Base-by-base conservation (phyloP, 2,888 invertebrate species). In the Dilophus febrilis region DNA sequence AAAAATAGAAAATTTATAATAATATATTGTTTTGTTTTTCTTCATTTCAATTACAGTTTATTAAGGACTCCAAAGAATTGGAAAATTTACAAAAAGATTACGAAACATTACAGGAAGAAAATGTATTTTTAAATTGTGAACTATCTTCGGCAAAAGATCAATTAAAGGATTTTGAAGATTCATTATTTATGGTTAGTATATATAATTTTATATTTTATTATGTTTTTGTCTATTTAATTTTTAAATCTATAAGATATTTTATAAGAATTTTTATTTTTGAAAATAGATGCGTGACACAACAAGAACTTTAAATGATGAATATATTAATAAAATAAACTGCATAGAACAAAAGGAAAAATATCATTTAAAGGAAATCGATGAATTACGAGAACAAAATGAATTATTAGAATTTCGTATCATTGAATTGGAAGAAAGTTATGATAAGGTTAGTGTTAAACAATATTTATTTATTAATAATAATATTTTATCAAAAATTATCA, bases 341-440 rank as follows among this genome's bases (percentile, higher is more conserved):
- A 52, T 66, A 38, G 66, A 68, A 48, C 64, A 65, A 27, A 60
- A 64, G 36, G 67, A 74, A 57, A 62, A 71, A 54, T 65, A 68
- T 45, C 66, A 80, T 31, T 60, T 70, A 51, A 71, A 74, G 51
- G 79, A 82, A 55, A 64, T 77, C 46, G 70, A 75, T 48, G 82
- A 83, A 60, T 68, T 80, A 51, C 70, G 77, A 49, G 83, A 83
- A 57, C 82, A 82, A 57, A 78, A 81, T 58, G 83, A 83, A 60
- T 68, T 83, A 47, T 69, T 82, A 56, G 83, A 83, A 65, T 83
- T 83, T 66, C 66, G 83, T 37, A 68, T 82, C 48, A 64, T 83
- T 48, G 83, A 83, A 61, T 64, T 83, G 49, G 82, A 82, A 58
- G 80, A 78, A 58, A 69, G 66, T 44, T 58, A 62, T 49, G 72